Base-by-base conservation (phyloP, 2,113 vertebrate species). In the Semnopithecus entellus region DNA sequence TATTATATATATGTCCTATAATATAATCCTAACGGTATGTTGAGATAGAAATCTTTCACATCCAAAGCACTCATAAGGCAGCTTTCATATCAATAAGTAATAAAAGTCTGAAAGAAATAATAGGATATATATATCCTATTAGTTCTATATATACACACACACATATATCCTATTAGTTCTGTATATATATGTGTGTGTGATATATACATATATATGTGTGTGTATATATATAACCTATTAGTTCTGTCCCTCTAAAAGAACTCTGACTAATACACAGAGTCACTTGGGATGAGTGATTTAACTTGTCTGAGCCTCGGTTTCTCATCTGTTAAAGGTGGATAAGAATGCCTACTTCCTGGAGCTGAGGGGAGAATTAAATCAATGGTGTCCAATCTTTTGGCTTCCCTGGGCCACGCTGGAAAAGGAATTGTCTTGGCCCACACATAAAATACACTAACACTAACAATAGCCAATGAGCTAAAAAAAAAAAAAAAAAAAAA, bases 51-150 rank as follows among this genome's bases (percentile, higher is more conserved):
- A 20, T 45, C 27, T 61, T 61, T 88, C 17, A 11, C 22, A 83
- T 43, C 10, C 16, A 52, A 94, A 83, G 66, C 9, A 80, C 30
- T 11, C 35, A n/a, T 66, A 83, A 80, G 17, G 87, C 84, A 48
- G 48, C 35, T 88, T 82, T 22, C 32, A 90, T 88, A 38, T 90
- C 45, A 88, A 27, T 30, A 76, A 23, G 13, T 23, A 79, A 61
- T 5, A 87, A 85, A 73, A 8, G 27, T 68, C 61, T 87, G 52
- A 88, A 95, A 93, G 52, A 72, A 94, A 97, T 14, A 52, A 55
- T 55, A 55, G 52, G 52, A 55, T 55, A 55, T 55, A 55, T 55
- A 55, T 55, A 55, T 55, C 52, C 52, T 55, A 55, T 55, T 20
- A 55, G 48, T 50, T 14, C 48, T 55, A 7, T 55, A 52, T 18